Base-by-base conservation (phyloP, 2,797 vertebrate genomes). In the Sparus aurata region DNA sequence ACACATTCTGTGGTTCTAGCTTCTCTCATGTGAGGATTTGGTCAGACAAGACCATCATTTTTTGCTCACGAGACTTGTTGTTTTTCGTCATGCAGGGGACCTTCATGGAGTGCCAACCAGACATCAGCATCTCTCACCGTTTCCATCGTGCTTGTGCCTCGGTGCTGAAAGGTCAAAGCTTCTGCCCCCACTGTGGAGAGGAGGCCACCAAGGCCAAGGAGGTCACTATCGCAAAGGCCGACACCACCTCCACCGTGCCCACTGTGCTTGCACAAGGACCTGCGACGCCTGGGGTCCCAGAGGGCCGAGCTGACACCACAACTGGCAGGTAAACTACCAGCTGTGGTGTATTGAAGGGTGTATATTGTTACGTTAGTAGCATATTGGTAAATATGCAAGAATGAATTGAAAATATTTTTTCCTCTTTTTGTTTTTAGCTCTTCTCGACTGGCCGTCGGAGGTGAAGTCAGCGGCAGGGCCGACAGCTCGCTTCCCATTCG, bases 31-130 rank as follows among this genome's bases (percentile, higher is more conserved):
- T 22, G 27, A 58, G 17, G 58, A 60, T 61, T 38, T 59, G 46
- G 8, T 11, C 11, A 49, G 17, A 53, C 60, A 13, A 15, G 30
- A 15, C 11, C 41, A 15, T 62, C 30, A 0, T 38, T 1, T 38
- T 38, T 38, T 38, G 34, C 34, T 38, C 10, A 38, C 38, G 8
- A 65, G 23, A 45, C 23, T n/a, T 15, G 70, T 23, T 61, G 12
- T 10, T 15, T 68, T n/a, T 69, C 11, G 7, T 47, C 12, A 13
- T 60, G 18, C 69, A 99, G 98, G 98, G 98, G 22, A 98, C 97
- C 54, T 99, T 99, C 91, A 97, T 99, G 97, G 98, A 99, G 89
- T 99, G 98, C 92, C 98, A 99, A 87, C 98, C 98, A 0, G 98
- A 99, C 83, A 90, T 96, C 92, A 97, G 93, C 93, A 96, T 99